Base-by-base conservation (phyloP, 2,797 vertebrate species). In the Crocidura indochinensis region DNA sequence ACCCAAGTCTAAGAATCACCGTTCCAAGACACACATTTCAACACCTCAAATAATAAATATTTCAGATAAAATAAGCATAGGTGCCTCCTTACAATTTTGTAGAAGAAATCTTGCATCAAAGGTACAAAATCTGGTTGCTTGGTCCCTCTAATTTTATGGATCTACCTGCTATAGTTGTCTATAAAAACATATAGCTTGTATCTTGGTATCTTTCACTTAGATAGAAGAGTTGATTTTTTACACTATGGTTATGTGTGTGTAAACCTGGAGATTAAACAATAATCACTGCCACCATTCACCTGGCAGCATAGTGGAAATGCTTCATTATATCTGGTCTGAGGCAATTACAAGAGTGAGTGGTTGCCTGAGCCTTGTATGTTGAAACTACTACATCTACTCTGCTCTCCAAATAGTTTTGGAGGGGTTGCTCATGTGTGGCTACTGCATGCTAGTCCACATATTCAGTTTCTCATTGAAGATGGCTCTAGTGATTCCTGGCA, bases 201-300 rank as follows among this genome's bases (percentile, higher is more conserved):
- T 71, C 38, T 85, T 53, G 44, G 80, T 74, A 65, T 44, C 65
- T 56, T 87, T 94, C 71, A 79, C 77, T 47, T 51, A 29, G 46
- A 90, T 11, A 46, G 1, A 78, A 14, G 7, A 67, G 71, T 69
- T 68, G 27, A 27, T 4, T 71, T 82, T 88, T n/a, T 83, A 49
- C 31, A 72, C n/a, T 6, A 60, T 47, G 74, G 77, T 76, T 24
- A 53, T 62, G 77, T 67, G 38, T 87, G 79, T 79, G 84, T 82
- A 78, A 51, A 64, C 2, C 0, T 44, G 10, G 75, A 92, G 74
- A 87, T 81, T 67, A 86, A 94, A 79, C 2, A 90, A 72, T 79
- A 31, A 93, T 72, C 93, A 87, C 44, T 76, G 82, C 79, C 53
- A 38, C 47, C 83, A 81, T 82, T 81, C 31, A 6, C 60, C 29